These are phyloP conservation scores for Nemotelus nigrinus DNA, from an alignment of 2,888 invertebrate species.

Conservation along the genomic window DNA sequence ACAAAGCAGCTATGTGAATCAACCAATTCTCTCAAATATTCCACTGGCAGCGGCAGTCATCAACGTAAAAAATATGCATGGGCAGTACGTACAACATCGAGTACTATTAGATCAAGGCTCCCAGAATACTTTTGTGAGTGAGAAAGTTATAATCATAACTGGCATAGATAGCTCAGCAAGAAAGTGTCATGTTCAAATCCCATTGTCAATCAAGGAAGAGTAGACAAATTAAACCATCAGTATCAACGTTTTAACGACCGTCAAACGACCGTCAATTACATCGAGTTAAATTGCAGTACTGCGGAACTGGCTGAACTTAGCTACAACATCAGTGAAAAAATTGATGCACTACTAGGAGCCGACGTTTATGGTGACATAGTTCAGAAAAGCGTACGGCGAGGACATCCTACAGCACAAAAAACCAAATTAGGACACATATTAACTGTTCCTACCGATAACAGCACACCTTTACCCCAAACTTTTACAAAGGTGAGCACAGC, in stretches of 20 bases:
- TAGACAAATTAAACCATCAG: not conserved
- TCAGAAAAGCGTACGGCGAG: not conserved
- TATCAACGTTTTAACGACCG: not conserved
- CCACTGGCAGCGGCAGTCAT: not conserved
- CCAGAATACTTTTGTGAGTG: not conserved
- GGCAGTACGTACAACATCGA: not conserved
- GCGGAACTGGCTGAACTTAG: not conserved
- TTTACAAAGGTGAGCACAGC: too few species aligned
- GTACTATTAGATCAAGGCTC: constrained; percentile 5
- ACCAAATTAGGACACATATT: not conserved
- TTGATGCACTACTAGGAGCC: not conserved
- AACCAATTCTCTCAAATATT: too few species aligned
- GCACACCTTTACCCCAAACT: not conserved
- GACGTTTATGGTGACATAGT: too few species aligned
- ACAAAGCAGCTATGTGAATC: not conserved
- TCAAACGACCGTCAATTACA: not conserved
- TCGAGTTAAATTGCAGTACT: not conserved
- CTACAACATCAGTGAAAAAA: not conserved
- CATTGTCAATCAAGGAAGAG: not conserved
- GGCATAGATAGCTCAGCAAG: not conserved
- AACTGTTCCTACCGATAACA: not conserved
- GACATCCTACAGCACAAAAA: not conserved
- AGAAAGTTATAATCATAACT: not conserved
- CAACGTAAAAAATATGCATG: too few species aligned
- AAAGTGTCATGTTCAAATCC: not conserved